Evolutionary conservation across 2,888 invertebrate species (phyloP).

Genomic region (Stenotaenia linearis): DNA sequence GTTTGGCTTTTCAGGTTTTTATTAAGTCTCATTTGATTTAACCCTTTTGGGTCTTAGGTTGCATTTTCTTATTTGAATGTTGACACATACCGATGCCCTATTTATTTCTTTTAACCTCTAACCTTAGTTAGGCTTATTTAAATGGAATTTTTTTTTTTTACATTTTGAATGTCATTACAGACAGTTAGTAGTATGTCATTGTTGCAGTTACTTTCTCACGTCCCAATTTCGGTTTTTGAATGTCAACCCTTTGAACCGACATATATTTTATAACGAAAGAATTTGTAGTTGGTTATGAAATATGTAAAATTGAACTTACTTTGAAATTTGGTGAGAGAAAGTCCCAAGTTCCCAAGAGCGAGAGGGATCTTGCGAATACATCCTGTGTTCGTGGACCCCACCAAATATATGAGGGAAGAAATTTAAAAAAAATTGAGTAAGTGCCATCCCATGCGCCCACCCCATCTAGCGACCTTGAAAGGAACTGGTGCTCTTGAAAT

Average conservation of each 20-base stretch:
- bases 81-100: not conserved
- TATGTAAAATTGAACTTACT: not conserved
- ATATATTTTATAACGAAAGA: no score
- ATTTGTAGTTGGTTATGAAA: no score
- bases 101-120: not conserved
- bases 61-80: slow-evolving; percentile 1
- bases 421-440: not conserved
- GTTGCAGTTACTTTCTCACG: not conserved
- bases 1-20: not conserved
- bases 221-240: not conserved
- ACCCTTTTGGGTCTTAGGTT: slow-evolving; percentile 5
- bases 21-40: not conserved
- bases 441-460: slow-evolving; percentile 1
- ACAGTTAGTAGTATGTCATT: not conserved
- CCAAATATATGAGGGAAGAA: slow-evolving; percentile 15
- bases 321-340: not conserved
- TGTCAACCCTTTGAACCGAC: not conserved
- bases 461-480: slow-evolving; percentile 26
- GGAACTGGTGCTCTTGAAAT: slow-evolving; percentile 11
- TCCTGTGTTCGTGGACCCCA: slow-evolving; percentile 11
- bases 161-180: not conserved
- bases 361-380: not conserved
- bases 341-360: not conserved
- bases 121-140: not conserved
- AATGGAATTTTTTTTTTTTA: not conserved